These are phyloP conservation scores for Apamea crenata DNA, from an alignment of 2,888 invertebrate genomes.

Conservation along the genomic window DNA sequence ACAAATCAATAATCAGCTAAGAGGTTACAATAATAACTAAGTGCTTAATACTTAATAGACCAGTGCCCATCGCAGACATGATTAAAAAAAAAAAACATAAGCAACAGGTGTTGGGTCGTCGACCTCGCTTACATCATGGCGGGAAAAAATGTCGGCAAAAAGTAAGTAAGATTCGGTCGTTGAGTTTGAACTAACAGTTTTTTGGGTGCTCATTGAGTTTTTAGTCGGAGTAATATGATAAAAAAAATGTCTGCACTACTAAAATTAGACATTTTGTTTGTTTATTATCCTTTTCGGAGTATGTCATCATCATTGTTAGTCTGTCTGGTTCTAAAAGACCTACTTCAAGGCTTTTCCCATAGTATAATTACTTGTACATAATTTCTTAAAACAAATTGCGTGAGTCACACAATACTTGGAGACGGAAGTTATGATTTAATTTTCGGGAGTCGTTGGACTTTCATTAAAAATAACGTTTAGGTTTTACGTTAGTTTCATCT, in stretches of 20 bases:
- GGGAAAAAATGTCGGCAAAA: slow-evolving; percentile 80
- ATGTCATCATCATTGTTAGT: slow-evolving; percentile 55
- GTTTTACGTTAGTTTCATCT: background rate
- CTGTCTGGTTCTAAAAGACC: slow-evolving; percentile 51
- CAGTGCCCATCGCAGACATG: slow-evolving; percentile 76
- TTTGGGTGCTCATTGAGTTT: slow-evolving; percentile 73
- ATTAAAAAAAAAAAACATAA: slow-evolving; percentile 72
- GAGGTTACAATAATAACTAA: slow-evolving; percentile 80
- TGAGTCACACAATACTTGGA: slow-evolving; percentile 19
- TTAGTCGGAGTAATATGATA: slow-evolving; percentile 54
- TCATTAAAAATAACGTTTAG: background rate
- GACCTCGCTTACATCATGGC: slow-evolving; percentile 81
- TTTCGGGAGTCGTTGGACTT: slow-evolving; percentile 14
- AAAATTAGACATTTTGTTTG: slow-evolving; percentile 56
- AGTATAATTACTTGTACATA: slow-evolving; percentile 29
- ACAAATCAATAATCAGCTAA: slow-evolving; percentile 83
- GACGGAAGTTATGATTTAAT: slow-evolving; percentile 15
- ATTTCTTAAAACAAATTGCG: slow-evolving; percentile 31
- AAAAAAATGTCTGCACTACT: slow-evolving; percentile 54
- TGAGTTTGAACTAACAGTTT: slow-evolving; percentile 73
- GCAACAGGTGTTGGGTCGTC: slow-evolving; percentile 79
- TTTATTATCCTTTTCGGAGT: slow-evolving; percentile 48
- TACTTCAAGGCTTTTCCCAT: slow-evolving; percentile 56
- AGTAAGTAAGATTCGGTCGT: slow-evolving; percentile 75
- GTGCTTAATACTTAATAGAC: slow-evolving; percentile 83